phyloP scores from a whole-genome alignment of 2,888 invertebrate species.

The Apotomis betuletana region DNA sequence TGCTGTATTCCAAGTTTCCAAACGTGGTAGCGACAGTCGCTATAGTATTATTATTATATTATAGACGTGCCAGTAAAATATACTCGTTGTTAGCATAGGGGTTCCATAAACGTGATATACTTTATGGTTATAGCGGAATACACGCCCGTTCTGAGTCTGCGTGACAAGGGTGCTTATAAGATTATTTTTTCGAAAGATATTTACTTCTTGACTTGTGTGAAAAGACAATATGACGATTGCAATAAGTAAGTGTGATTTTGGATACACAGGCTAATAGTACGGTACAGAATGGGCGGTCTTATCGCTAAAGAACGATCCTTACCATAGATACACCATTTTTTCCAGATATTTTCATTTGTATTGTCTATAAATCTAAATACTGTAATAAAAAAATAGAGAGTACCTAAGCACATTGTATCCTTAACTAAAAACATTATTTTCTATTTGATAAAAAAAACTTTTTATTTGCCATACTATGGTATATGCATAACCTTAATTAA shows the following conservation, averaged over 20 bases:
- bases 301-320: too few relatives aligned
- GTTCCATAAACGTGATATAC: conserved; percentile 29
- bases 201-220: neutral
- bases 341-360: too few relatives aligned
- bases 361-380: too few relatives aligned
- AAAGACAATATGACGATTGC: neutral
- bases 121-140: conserved; percentile 31
- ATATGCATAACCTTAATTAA: too few relatives aligned
- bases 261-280: too few relatives aligned
- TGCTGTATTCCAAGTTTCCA: neutral
- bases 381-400: too few relatives aligned
- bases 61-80: conserved; percentile 28
- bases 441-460: too few relatives aligned
- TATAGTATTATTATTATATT: conserved; percentile 29
- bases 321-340: too few relatives aligned
- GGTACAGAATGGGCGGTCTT: too few relatives aligned
- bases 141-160: conserved; percentile 23
- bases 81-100: conserved; percentile 27
- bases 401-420: too few relatives aligned
- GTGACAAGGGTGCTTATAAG: conserved; percentile 26
- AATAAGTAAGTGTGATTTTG: neutral
- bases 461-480: too few relatives aligned
- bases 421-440: too few relatives aligned
- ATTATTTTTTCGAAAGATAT: conserved; percentile 5
- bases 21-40: neutral